Evolutionary conservation across 2,113 vertebrate species (phyloP).

Genomic region (Heterotis niloticus): DNA sequence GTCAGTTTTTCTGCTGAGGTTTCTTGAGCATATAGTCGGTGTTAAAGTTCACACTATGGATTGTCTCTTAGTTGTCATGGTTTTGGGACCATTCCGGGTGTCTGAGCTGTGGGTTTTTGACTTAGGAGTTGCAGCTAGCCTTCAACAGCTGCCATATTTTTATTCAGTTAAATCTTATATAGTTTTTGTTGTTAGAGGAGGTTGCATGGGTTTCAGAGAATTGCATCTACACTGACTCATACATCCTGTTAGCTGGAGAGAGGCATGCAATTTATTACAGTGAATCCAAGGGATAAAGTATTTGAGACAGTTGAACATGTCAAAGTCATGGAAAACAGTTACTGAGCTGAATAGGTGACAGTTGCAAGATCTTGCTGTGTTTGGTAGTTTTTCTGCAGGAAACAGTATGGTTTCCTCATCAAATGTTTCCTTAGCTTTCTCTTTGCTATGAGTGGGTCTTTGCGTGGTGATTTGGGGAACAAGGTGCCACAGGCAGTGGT

Average conservation of each 20-base stretch:
- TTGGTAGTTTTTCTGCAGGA: no score
- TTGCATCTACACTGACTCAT: background rate
- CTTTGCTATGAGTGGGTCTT: background rate
- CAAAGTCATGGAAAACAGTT: background rate
- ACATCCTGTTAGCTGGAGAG: background rate
- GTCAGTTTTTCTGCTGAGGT: background rate
- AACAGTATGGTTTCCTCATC: background rate
- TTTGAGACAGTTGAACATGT: background rate
- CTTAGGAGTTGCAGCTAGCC: no score
- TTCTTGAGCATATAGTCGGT: no score
- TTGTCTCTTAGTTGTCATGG: background rate
- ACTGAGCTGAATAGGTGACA: background rate
- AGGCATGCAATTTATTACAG: no score
- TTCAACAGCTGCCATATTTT: no score
- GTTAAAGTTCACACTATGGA: no score
- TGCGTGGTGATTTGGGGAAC: background rate
- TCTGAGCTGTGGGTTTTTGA: no score
- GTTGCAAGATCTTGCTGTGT: no score
- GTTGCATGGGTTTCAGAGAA: background rate
- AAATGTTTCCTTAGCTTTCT: background rate
- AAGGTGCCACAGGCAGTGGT: background rate
- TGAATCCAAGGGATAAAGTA: background rate
- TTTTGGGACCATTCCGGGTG: background rate
- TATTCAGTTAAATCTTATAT: no score
- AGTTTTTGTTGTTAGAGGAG: background rate